These are phyloP conservation scores for Eucera pruinosa DNA, from an alignment of 2,888 invertebrate species.

Conservation along the genomic window DNA sequence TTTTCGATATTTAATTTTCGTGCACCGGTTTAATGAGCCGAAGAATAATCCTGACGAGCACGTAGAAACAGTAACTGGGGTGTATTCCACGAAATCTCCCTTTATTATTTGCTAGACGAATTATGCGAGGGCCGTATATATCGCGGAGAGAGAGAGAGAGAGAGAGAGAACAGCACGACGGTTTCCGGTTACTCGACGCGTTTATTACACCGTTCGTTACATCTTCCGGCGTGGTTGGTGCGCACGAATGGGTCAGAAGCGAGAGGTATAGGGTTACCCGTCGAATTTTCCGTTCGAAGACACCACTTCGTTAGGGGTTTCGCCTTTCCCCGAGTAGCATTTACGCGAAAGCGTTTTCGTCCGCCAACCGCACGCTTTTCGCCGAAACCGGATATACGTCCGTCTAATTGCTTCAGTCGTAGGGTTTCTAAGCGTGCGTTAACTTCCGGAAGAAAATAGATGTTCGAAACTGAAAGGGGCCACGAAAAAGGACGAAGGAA, in stretches of 20 bases:
- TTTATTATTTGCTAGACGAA: slow-evolving; percentile 5
- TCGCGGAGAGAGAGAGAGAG: not conserved
- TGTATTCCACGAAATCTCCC: not conserved
- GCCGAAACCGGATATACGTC: slow-evolving; percentile 73
- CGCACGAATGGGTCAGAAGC: slow-evolving; percentile 35
- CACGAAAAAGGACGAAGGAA: slow-evolving; percentile 15
- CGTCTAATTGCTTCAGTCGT: slow-evolving; percentile 72
- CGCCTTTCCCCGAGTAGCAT: slow-evolving; percentile 65
- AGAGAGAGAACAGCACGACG: too few species aligned
- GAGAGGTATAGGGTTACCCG: slow-evolving; percentile 38
- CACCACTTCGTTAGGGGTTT: slow-evolving; percentile 66
- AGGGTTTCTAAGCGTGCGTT: slow-evolving; percentile 58
- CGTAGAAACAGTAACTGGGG: too few species aligned
- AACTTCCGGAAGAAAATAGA: slow-evolving; percentile 63
- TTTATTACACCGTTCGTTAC: slow-evolving; percentile 50
- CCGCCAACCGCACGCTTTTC: slow-evolving; percentile 24
- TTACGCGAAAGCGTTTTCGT: slow-evolving; percentile 63
- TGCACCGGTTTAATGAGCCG: not conserved
- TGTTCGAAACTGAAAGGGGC: slow-evolving; percentile 48
- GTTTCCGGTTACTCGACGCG: slow-evolving; percentile 54
- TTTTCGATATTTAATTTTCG: not conserved
- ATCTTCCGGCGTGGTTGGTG: slow-evolving; percentile 17
- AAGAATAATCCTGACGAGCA: not conserved
- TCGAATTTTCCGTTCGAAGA: slow-evolving; percentile 61
- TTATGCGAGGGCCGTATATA: not conserved